Percentiles rank a stretch among this genome's conserved stretches.
Conservation (phyloP, 1,140 invertebrate species). For the Hylyphantes graminicola region DNA sequence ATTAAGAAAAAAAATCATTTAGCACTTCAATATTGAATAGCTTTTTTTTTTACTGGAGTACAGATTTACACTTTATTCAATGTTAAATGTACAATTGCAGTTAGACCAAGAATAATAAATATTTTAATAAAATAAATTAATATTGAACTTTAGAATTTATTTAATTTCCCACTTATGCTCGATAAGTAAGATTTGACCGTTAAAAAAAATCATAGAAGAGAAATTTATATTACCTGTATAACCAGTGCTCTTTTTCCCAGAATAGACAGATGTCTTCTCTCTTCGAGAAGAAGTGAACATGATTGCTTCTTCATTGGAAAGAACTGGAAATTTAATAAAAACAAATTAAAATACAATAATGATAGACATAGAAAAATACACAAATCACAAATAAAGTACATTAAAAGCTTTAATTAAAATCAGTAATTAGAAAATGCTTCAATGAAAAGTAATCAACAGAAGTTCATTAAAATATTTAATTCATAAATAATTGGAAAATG, state of each 20-base stretch:
- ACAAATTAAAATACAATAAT: background rate
- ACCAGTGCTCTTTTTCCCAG: slow-evolving; percentile 65
- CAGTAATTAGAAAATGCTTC: background rate
- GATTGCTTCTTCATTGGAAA: slow-evolving; percentile 61
- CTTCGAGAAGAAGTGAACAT: slow-evolving; percentile 61
- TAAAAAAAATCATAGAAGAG: background rate
- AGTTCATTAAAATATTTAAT: no score
- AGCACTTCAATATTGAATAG: no score
- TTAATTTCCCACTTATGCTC: no score
- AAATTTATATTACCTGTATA: slow-evolving; percentile 14
- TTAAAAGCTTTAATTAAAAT: background rate
- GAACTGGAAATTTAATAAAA: slow-evolving; percentile 6
- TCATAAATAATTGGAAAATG: no score
- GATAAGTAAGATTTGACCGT: background rate
- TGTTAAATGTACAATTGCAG: background rate
- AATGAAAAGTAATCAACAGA: no score
- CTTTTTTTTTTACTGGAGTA: no score
- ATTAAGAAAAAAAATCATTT: no score
- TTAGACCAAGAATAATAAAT: background rate
- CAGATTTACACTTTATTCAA: background rate
- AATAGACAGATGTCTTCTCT: slow-evolving; percentile 68
- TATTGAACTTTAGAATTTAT: no score
- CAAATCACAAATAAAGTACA: background rate
- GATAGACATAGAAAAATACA: background rate
- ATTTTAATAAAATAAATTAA: no score